Conservation (phyloP, 1,140 invertebrate species). For the Chymomyza costata region DNA sequence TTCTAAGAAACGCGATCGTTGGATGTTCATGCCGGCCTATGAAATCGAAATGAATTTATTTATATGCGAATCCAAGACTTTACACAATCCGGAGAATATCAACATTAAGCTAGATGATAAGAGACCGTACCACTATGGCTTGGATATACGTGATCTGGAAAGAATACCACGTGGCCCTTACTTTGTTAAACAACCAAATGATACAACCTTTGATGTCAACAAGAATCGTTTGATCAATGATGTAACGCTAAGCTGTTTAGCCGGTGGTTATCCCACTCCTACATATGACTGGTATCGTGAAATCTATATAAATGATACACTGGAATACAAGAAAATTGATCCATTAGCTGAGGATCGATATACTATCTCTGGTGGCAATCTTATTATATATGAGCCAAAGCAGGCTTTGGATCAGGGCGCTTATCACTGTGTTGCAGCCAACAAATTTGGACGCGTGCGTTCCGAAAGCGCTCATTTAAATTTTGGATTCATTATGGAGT, state of each 20-base stretch:
- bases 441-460: constrained; percentile 91
- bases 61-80: constrained; percentile 89
- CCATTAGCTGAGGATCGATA: constrained; percentile 84
- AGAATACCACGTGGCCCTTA: constrained; percentile 90
- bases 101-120: constrained; percentile 80
- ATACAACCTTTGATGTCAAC: constrained; percentile 89
- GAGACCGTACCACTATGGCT: constrained; percentile 89
- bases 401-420: constrained; percentile 87
- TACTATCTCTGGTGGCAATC: constrained; percentile 91
- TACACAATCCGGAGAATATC: constrained; percentile 81
- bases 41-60: constrained; percentile 86
- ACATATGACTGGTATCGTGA: constrained; percentile 95
- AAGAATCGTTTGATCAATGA: constrained; percentile 83
- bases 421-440: constrained; percentile 94
- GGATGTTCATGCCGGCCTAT: constrained; percentile 88
- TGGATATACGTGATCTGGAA: constrained; percentile 83
- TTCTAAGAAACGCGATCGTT: constrained; percentile 83
- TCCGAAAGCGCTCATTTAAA: constrained; percentile 91
- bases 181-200: constrained; percentile 89
- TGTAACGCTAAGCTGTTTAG: constrained; percentile 87
- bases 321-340: constrained; percentile 84
- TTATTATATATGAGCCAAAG: constrained; percentile 92
- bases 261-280: constrained; percentile 92
- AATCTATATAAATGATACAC: constrained; percentile 86
- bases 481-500: constrained; percentile 94